Conservation (phyloP, 2,888 invertebrate genomes). For the Melieria picta region DNA sequence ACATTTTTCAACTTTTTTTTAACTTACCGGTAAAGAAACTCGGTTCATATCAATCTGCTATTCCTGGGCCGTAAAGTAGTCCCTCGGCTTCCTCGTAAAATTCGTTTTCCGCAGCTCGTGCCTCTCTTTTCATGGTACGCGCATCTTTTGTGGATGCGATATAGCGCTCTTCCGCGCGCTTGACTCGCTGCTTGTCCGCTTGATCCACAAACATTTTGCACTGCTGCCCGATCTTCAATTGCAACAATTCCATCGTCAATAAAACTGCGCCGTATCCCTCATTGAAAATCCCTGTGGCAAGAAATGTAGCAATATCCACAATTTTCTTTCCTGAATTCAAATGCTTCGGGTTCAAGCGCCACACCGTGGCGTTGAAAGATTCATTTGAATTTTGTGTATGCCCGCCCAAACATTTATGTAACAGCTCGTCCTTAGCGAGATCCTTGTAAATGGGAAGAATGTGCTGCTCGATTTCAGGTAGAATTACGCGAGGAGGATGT, state of each 20-base stretch:
- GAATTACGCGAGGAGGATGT: background rate
- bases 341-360: conserved; percentile 2
- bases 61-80: conserved; percentile 1
- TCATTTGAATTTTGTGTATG: conserved; percentile 10
- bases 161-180: background rate
- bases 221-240: conserved; percentile 2
- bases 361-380: conserved; percentile 3
- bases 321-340: conserved; percentile 8
- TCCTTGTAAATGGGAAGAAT: conserved; percentile 1
- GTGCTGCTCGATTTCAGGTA: background rate
- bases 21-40: too few species aligned
- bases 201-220: conserved; percentile 10
- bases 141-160: background rate
- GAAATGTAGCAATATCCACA: background rate
- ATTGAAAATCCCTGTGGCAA: conserved; percentile 15
- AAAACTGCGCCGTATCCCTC: conserved; percentile 1
- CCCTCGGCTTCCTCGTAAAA: background rate
- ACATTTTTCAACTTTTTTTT: too few species aligned
- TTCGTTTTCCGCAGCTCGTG: background rate
- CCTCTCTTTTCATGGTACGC: background rate
- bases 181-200: background rate
- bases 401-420: conserved; percentile 2
- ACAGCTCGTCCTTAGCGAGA: background rate
- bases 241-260: background rate
- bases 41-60: background rate